phyloP scores from a whole-genome alignment of 2,888 invertebrate genomes.

The Esperia sulphurella region DNA sequence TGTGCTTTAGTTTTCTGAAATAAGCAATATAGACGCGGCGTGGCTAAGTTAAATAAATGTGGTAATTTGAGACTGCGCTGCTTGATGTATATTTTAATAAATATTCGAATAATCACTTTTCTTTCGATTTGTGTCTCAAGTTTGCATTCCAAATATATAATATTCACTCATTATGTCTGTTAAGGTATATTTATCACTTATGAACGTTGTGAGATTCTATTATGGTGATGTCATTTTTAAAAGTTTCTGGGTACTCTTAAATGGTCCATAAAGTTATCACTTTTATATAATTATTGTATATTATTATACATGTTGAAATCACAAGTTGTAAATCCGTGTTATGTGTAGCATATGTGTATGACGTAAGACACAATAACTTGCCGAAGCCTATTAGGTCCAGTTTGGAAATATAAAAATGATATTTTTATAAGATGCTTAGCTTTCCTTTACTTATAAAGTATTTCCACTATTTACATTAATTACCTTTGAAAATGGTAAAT shows the following conservation, averaged over 20 bases:
- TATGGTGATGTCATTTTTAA: not conserved
- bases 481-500: constrained; percentile 62
- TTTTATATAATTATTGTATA: constrained; percentile 23
- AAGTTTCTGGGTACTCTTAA: constrained; percentile 10
- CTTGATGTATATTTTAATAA: constrained; percentile 24
- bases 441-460: constrained; percentile 69
- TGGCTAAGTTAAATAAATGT: constrained; percentile 6
- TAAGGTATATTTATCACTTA: constrained; percentile 17
- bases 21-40: constrained; percentile 11
- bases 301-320: constrained; percentile 32
- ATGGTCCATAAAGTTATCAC: constrained; percentile 20
- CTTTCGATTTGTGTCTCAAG: constrained; percentile 27
- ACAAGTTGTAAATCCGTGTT: constrained; percentile 23
- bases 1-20: constrained; percentile 10
- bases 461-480: constrained; percentile 72
- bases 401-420: constrained; percentile 56
- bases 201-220: constrained; percentile 15
- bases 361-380: constrained; percentile 45
- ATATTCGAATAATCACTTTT: constrained; percentile 21
- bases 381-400: constrained; percentile 59
- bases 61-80: constrained; percentile 23
- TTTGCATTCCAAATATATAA: constrained; percentile 43
- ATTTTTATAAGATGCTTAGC: constrained; percentile 79
- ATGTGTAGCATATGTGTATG: constrained; percentile 19
- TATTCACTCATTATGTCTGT: constrained; percentile 13